phyloP scores from a whole-genome alignment of 1,140 invertebrate genomes.

The Solenopsis fugax region DNA sequence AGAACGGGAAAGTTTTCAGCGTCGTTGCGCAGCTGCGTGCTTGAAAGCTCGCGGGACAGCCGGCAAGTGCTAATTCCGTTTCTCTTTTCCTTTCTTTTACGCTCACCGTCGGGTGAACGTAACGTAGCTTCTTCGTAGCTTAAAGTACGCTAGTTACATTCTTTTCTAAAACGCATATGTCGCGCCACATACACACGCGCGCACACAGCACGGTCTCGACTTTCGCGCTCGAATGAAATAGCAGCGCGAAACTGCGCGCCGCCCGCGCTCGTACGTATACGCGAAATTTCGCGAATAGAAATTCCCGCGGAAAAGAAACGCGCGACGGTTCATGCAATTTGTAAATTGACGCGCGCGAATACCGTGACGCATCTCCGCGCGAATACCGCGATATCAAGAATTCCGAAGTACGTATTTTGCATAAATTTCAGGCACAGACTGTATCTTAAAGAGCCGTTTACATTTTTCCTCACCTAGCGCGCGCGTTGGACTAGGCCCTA shows the following conservation, averaged over 20 bases:
- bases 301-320: neutral
- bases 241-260: slow-evolving; percentile 3
- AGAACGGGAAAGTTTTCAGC: slow-evolving; percentile 62
- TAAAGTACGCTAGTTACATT: slow-evolving; percentile 37
- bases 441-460: slow-evolving; percentile 63
- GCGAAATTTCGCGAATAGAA: slow-evolving; percentile 37
- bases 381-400: slow-evolving; percentile 41
- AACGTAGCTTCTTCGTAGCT: slow-evolving; percentile 39
- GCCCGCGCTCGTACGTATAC: neutral
- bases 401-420: slow-evolving; percentile 56
- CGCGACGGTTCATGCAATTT: slow-evolving; percentile 48
- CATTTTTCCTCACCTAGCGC: slow-evolving; percentile 34
- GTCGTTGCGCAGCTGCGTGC: slow-evolving; percentile 42
- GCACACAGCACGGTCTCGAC: neutral
- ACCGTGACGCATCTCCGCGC: slow-evolving; percentile 26
- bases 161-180: neutral
- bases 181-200: too few species aligned
- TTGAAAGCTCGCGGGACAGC: slow-evolving; percentile 39
- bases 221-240: slow-evolving; percentile 20
- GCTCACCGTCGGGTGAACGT: neutral
- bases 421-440: slow-evolving; percentile 59
- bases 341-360: slow-evolving; percentile 57
- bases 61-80: slow-evolving; percentile 52
- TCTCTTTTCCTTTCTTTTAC: slow-evolving; percentile 36
- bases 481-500: slow-evolving; percentile 7